Conservation (phyloP, 2,888 invertebrate species). For the Hecatera dysodea region DNA sequence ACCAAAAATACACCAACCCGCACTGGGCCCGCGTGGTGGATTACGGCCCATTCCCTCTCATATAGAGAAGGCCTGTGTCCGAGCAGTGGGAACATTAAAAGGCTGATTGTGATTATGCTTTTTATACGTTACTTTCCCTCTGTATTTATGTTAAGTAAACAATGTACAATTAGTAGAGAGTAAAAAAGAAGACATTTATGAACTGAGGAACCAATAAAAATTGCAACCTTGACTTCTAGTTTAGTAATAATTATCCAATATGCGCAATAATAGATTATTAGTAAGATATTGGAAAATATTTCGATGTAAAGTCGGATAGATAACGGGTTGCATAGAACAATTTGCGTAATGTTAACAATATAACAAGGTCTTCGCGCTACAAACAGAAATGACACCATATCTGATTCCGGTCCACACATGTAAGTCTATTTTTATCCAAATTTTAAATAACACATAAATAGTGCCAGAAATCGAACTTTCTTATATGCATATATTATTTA, state of each 20-base stretch:
- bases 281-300: constrained; percentile 55
- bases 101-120: too few relatives aligned
- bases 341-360: constrained; percentile 63
- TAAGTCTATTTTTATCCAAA: constrained; percentile 56
- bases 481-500: background rate
- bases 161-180: too few relatives aligned
- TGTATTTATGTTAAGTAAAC: too few relatives aligned
- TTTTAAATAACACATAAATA: constrained; percentile 2
- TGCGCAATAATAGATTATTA: constrained; percentile 44
- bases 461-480: background rate
- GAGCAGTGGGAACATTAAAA: too few relatives aligned
- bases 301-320: constrained; percentile 55
- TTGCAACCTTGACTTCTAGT: constrained; percentile 41
- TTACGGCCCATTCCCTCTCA: too few relatives aligned
- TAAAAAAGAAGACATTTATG: too few relatives aligned
- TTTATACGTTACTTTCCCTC: too few relatives aligned
- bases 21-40: too few relatives aligned
- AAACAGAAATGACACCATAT: constrained; percentile 60
- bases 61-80: too few relatives aligned
- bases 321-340: constrained; percentile 57
- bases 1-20: too few relatives aligned
- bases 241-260: constrained; percentile 42
- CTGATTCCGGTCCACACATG: constrained; percentile 60
- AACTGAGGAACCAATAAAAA: constrained; percentile 5
- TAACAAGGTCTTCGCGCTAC: constrained; percentile 52